Conservation (phyloP, 2,113 vertebrate species). For the Ceuthmochares aereus region DNA sequence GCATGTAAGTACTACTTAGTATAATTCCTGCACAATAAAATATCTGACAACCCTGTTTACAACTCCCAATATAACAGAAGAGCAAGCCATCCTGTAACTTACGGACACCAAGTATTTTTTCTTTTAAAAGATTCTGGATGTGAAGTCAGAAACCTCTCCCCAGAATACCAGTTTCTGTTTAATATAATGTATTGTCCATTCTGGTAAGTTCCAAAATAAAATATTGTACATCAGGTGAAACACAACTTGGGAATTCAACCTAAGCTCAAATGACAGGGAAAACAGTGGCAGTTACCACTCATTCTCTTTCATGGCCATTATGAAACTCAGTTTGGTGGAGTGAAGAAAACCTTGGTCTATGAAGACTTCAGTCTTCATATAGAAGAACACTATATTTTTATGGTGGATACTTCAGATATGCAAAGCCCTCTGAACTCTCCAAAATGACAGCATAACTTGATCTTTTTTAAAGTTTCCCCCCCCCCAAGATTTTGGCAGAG, state of each 20-base stretch:
- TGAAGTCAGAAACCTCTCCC: background rate
- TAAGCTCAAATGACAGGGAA: background rate
- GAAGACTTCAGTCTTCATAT: background rate
- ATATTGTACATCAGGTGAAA: background rate
- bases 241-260: background rate
- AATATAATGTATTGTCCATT: background rate
- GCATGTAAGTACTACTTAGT: background rate
- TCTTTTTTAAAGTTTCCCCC: background rate
- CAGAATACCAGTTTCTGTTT: background rate
- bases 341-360: background rate
- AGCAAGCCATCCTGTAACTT: background rate
- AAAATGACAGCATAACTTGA: background rate
- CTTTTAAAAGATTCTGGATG: background rate
- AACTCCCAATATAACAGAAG: background rate
- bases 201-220: background rate
- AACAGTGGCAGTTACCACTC: background rate
- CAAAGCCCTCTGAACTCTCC: background rate
- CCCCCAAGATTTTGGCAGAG: background rate
- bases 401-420: background rate
- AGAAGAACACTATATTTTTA: background rate
- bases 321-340: background rate
- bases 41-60: background rate
- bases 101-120: fast-evolving
- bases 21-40: background rate
- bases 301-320: background rate